A percentile compares a stretch with the other conserved stretches of the same genome.
phyloP scores from a whole-genome alignment of 2,888 invertebrate genomes.

The Metopia argyrocephala region DNA sequence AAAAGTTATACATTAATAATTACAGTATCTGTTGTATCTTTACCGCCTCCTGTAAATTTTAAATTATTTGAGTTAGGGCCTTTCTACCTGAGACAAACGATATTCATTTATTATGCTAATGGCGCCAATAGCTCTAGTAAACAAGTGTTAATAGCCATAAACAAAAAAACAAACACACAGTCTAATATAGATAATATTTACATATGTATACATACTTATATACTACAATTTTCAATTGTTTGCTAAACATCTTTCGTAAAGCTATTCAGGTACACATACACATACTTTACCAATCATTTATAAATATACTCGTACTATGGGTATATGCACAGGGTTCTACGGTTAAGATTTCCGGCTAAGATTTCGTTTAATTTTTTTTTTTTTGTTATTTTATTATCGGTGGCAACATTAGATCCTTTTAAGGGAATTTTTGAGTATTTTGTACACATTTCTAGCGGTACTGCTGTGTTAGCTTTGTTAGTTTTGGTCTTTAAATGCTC shows the following conservation, averaged over 20 bases:
- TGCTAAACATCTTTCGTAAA: background rate
- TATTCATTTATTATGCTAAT: constrained; percentile 72
- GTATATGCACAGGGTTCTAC: background rate
- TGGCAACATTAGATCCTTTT: too few relatives aligned
- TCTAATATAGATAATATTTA: background rate
- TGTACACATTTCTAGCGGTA: too few relatives aligned
- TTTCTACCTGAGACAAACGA: background rate
- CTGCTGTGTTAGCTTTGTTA: too few relatives aligned
- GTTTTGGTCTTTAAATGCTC: too few relatives aligned
- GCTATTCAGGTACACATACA: background rate
- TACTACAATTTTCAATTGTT: background rate
- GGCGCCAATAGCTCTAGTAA: constrained; percentile 73
- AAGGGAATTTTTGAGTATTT: too few relatives aligned
- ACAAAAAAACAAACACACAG: constrained; percentile 53
- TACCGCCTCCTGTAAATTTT: too few relatives aligned
- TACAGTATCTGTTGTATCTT: too few relatives aligned
- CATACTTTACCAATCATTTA: background rate
- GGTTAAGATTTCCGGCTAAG: too few relatives aligned
- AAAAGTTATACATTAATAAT: too few relatives aligned
- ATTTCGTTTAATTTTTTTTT: too few relatives aligned
- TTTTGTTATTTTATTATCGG: too few relatives aligned
- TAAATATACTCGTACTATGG: background rate
- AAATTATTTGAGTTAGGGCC: too few relatives aligned
- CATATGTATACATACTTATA: background rate
- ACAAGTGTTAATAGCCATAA: constrained; percentile 63